Percentiles rank a stretch among this genome's conserved stretches.
phyloP scores from a whole-genome alignment of 2,888 invertebrate species.

The Camponotus fellah region DNA sequence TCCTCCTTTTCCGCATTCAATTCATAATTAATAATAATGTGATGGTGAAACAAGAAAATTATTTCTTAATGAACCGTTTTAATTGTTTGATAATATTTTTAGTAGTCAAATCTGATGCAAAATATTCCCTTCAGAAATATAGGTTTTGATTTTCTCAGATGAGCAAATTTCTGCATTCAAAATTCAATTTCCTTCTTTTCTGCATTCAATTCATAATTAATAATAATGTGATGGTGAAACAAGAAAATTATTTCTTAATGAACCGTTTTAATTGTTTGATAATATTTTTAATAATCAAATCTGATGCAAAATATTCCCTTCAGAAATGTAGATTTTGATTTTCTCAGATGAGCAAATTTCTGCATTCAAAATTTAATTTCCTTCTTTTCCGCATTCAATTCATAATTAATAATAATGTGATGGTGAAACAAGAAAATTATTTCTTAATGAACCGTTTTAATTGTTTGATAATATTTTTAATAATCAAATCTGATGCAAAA shows the following conservation, averaged over 20 bases:
- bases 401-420: neutral
- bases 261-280: neutral
- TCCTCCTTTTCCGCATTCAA: neutral
- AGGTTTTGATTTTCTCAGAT: neutral
- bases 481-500: neutral
- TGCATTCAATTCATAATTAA: neutral
- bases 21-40: neutral
- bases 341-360: neutral
- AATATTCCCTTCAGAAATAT: conserved; percentile 1
- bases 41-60: neutral
- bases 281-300: neutral
- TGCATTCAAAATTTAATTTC: neutral
- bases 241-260: neutral
- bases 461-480: neutral
- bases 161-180: neutral
- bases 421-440: neutral
- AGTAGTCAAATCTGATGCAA: neutral
- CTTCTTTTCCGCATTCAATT: neutral
- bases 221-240: neutral
- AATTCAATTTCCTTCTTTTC: neutral
- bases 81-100: neutral
- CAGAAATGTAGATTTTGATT: neutral
- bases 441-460: conserved; percentile 1
- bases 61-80: conserved; percentile 7
- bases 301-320: neutral